These are phyloP conservation scores for Troides oblongomaculatus DNA, from an alignment of 2,888 invertebrate genomes.

Conservation along the genomic window DNA sequence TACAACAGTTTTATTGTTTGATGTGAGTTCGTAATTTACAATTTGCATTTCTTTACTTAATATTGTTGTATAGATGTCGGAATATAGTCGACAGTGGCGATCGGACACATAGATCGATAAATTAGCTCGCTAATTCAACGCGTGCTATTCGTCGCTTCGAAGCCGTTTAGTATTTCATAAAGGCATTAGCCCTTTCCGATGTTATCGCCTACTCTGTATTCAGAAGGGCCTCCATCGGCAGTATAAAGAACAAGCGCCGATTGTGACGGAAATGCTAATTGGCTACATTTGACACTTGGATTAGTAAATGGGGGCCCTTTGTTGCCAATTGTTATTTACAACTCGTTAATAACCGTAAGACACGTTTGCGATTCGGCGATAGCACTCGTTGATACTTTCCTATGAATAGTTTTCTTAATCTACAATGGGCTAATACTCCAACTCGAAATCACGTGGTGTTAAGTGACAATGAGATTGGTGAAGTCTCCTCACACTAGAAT, in stretches of 20 bases:
- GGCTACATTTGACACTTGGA: slow-evolving; percentile 53
- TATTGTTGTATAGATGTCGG: background rate
- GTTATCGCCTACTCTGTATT: slow-evolving; percentile 66
- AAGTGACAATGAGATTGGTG: too few species aligned
- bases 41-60: background rate
- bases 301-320: slow-evolving; percentile 51
- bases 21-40: background rate
- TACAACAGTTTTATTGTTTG: background rate
- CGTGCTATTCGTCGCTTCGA: slow-evolving; percentile 28
- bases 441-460: too few species aligned
- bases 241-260: slow-evolving; percentile 58
- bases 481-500: too few species aligned
- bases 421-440: too few species aligned
- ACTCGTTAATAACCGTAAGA: slow-evolving; percentile 18
- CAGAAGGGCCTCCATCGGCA: slow-evolving; percentile 53
- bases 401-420: background rate
- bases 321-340: slow-evolving; percentile 38
- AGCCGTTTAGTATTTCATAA: slow-evolving; percentile 45
- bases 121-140: slow-evolving; percentile 30
- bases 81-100: slow-evolving; percentile 1
- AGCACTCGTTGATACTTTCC: background rate
- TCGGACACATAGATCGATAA: slow-evolving; percentile 18
- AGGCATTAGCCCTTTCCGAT: slow-evolving; percentile 58
- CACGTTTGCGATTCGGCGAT: background rate
- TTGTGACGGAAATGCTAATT: slow-evolving; percentile 72